Conservation (phyloP, 2,113 vertebrate genomes). For the Thunnus thynnus region DNA sequence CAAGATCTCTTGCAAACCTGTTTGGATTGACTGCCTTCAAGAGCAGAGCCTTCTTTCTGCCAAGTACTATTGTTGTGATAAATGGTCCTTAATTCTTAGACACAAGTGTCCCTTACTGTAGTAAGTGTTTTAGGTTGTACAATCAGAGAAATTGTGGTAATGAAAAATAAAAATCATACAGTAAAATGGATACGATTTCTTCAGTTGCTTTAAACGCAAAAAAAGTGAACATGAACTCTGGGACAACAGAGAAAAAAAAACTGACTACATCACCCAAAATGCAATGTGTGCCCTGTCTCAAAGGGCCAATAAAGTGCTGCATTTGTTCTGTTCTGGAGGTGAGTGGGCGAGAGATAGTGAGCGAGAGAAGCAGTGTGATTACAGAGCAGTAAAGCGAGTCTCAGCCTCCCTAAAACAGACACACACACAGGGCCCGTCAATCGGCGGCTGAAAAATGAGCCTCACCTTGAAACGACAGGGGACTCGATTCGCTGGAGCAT, state of each 20-base stretch:
- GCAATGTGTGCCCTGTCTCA: constrained; percentile 36
- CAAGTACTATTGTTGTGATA: neutral
- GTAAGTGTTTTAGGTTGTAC: neutral
- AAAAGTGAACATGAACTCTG: neutral
- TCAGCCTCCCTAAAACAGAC: constrained; percentile 43
- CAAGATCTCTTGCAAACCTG: neutral
- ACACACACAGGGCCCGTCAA: constrained; percentile 50
- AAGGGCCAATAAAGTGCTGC: constrained; percentile 48
- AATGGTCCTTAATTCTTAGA: neutral
- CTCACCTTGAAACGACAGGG: constrained; percentile 80
- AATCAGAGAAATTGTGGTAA: neutral
- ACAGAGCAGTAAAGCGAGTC: constrained; percentile 66
- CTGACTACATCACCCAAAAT: constrained; percentile 58
- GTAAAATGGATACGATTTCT: neutral
- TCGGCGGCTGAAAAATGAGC: constrained; percentile 72
- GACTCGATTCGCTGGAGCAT: constrained; percentile 72
- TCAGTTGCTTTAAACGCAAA: constrained; percentile 2
- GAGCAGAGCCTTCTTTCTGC: neutral
- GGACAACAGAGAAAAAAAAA: neutral
- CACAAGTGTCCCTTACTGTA: neutral
- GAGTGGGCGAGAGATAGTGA: constrained; percentile 56
- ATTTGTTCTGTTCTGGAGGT: constrained; percentile 48
- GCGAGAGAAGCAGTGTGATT: constrained; percentile 65
- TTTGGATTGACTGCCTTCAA: neutral
- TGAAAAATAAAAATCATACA: neutral